Evolutionary conservation across 2,888 invertebrate species (phyloP).

Genomic region (Papilio elwesi): DNA sequence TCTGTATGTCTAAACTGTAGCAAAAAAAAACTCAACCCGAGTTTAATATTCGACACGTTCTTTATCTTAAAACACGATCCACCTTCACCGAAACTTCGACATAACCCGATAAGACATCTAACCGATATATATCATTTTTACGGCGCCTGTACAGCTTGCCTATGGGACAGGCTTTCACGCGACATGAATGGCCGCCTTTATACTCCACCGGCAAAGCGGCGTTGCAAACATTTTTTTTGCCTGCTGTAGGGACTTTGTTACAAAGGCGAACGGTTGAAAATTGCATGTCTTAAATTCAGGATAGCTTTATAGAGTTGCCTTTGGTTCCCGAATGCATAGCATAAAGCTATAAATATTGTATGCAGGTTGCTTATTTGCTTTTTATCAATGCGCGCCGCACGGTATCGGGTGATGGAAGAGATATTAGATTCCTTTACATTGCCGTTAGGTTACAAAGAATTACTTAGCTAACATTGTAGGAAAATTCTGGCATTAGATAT

Average conservation of each 20-base stretch:
- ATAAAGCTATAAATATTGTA: slow-evolving; percentile 75
- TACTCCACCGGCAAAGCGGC: slow-evolving; percentile 63
- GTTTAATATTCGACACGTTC: slow-evolving; percentile 45
- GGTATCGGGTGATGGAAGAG: slow-evolving; percentile 25
- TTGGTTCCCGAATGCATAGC: slow-evolving; percentile 69
- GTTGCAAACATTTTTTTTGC: slow-evolving; percentile 43
- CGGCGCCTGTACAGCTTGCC: slow-evolving; percentile 68
- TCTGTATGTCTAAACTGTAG: neutral
- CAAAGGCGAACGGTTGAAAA: slow-evolving; percentile 48
- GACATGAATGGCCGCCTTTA: slow-evolving; percentile 74
- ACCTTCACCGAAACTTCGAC: slow-evolving; percentile 64
- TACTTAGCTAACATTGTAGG: neutral
- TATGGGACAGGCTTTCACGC: slow-evolving; percentile 77
- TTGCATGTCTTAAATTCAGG: slow-evolving; percentile 40
- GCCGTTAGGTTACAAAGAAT: slow-evolving; percentile 12
- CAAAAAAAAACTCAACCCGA: slow-evolving; percentile 43
- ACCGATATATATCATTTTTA: slow-evolving; percentile 80
- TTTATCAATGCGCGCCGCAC: slow-evolving; percentile 51
- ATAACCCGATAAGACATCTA: slow-evolving; percentile 71
- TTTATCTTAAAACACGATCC: slow-evolving; percentile 65
- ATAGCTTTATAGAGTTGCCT: slow-evolving; percentile 51
- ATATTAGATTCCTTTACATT: slow-evolving; percentile 43
- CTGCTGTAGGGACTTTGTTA: slow-evolving; percentile 43
- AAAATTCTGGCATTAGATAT: neutral
- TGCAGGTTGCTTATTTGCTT: slow-evolving; percentile 57